These are phyloP conservation scores for Aselliscus stoliczkanus DNA, from an alignment of 2,797 vertebrate genomes.

Conservation along the genomic window DNA sequence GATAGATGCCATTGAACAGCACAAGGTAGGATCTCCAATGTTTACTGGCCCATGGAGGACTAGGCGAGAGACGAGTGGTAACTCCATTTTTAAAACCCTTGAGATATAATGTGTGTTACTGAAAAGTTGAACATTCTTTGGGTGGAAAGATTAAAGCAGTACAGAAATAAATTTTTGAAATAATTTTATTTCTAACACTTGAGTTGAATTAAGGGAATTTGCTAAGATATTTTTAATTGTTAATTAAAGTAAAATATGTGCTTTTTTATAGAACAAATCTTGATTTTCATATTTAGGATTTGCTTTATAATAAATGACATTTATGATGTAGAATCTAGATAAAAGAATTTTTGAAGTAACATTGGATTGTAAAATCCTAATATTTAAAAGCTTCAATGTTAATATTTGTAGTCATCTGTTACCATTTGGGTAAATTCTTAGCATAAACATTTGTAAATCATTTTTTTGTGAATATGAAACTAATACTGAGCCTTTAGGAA, in stretches of 20 bases:
- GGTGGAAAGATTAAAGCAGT: slow-evolving; percentile 1
- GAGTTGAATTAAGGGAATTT: neutral
- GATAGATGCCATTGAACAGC: slow-evolving; percentile 94
- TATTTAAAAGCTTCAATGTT: neutral
- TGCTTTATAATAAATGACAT: slow-evolving; percentile 5
- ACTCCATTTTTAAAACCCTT: neutral
- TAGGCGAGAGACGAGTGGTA: neutral
- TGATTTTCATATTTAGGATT: slow-evolving; percentile 23
- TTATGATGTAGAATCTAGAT: neutral
- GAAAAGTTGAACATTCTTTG: neutral
- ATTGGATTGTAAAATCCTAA: neutral
- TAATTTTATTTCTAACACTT: slow-evolving; percentile 13
- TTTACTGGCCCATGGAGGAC: neutral
- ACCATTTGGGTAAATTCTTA: slow-evolving; percentile 1
- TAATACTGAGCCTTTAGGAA: neutral
- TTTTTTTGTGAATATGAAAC: slow-evolving; percentile 22
- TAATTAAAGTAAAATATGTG: slow-evolving; percentile 18
- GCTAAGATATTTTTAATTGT: neutral
- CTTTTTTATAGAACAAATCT: neutral
- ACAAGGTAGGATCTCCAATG: slow-evolving; percentile 85
- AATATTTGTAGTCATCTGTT: neutral
- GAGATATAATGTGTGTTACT: neutral
- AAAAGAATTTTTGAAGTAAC: slow-evolving; percentile 20
- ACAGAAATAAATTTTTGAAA: neutral
- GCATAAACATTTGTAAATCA: slow-evolving; percentile 18